phyloP scores from a whole-genome alignment of 2,888 invertebrate species.

The Eudemis profundana region DNA sequence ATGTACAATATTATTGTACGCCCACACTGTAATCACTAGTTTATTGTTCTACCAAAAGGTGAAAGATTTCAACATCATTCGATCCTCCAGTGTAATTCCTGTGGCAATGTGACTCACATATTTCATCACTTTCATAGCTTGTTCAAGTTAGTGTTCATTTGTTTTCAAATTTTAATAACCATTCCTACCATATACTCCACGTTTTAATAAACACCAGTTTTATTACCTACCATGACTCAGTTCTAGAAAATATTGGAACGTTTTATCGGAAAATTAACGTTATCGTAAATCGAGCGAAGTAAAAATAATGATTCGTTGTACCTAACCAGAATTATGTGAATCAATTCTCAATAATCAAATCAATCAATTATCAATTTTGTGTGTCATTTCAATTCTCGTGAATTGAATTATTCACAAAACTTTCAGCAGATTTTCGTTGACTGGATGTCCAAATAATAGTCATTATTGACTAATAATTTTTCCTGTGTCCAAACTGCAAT shows the following conservation, averaged over 20 bases:
- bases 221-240: constrained; percentile 14
- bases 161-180: constrained; percentile 23
- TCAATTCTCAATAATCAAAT: no score
- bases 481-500: no score
- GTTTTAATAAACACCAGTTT: neutral
- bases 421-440: neutral
- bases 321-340: neutral
- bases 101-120: constrained; percentile 33
- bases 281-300: constrained; percentile 19
- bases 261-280: neutral
- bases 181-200: constrained; percentile 1
- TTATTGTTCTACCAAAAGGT: constrained; percentile 16
- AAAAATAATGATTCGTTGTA: constrained; percentile 15
- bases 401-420: neutral
- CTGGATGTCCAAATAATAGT: neutral
- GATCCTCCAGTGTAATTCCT: constrained; percentile 20
- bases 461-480: no score
- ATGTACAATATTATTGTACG: no score
- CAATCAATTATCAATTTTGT: no score
- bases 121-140: constrained; percentile 38
- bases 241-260: constrained; percentile 25
- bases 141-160: constrained; percentile 35
- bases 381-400: neutral
- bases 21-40: neutral
- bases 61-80: constrained; percentile 1